A percentile compares a stretch with the other conserved stretches of the same genome.
Evolutionary conservation across 1,140 invertebrate genomes (phyloP).

Genomic region (Drosophila jambulina): DNA sequence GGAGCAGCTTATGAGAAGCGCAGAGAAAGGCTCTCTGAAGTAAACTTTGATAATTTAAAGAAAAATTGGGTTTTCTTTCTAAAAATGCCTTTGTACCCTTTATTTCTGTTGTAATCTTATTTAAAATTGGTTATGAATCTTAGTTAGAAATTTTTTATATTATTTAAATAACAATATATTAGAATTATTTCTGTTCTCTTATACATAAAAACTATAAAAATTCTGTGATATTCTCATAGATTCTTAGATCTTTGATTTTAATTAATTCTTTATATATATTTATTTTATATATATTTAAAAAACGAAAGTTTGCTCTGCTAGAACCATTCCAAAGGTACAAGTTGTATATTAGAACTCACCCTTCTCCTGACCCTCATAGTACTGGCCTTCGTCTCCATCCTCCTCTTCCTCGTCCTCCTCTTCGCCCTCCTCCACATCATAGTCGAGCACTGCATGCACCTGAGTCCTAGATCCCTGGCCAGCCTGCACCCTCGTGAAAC

Average conservation of each 20-base stretch:
- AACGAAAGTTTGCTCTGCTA: too few species aligned
- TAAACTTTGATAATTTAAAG: background rate
- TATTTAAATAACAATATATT: too few species aligned
- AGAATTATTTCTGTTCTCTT: too few species aligned
- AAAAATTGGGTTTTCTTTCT: background rate
- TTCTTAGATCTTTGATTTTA: too few species aligned
- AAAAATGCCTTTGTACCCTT: background rate
- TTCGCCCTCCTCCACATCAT: slow-evolving; percentile 83
- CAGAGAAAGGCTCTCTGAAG: background rate
- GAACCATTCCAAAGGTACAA: too few species aligned
- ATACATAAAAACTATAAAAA: too few species aligned
- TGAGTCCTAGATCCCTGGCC: slow-evolving; percentile 81
- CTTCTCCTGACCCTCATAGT: slow-evolving; percentile 67
- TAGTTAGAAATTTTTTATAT: background rate
- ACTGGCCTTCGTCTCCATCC: slow-evolving; percentile 62
- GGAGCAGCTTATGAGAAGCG: background rate
- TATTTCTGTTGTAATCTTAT: background rate
- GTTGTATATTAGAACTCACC: too few species aligned
- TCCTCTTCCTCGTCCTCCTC: slow-evolving; percentile 81
- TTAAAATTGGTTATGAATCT: background rate
- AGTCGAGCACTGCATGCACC: slow-evolving; percentile 84
- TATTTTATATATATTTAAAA: too few species aligned
- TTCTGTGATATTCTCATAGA: background rate
- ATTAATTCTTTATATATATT: too few species aligned
- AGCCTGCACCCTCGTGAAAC: slow-evolving; percentile 82